Evolutionary conservation across 2,113 vertebrate genomes (phyloP), one percentile per base, ranked within the genome.

Genomic region (Galemys pyrenaicus): DNA sequence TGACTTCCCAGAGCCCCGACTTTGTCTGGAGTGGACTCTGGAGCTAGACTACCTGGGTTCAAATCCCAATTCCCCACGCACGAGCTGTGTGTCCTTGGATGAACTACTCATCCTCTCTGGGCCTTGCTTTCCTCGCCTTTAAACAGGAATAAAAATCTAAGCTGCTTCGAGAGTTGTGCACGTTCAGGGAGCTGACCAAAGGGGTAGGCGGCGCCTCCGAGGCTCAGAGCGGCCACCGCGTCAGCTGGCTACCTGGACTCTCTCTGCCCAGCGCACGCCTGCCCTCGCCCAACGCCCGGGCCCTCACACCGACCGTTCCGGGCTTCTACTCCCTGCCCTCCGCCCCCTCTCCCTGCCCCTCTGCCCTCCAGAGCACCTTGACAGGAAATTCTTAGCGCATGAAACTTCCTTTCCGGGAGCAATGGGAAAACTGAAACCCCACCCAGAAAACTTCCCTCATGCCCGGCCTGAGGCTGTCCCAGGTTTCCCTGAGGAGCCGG

Each of bases 321-420:
- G 62, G 12, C 26, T 51, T 35, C 30, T 1, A 2, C 74, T 74
- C 60, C 44, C 6, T 9, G 8, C 26, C 2, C 11, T 6, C 10
- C 12, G 17, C 37, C 10, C 11, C 37, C 54, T 19, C 10, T 26
- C 74, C 28, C 0, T 2, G 9, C 32, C n/a, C 35, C 17, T 10
- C 71, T 46, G 51, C 64, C 64, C 62, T 26, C 30, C 37, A 41
- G 60, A 83, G 58, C 49, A 35, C 94, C 85, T 87, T 28, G 24
- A 71, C 71, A 26, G 96, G 95, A 97, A 97, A 96, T 97, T 92
- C 96, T 88, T 87, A 30, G 37, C 87, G 71, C 78, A 68, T 96
- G 95, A 94, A 94, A 44, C 49, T 91, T 95, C 71, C 92, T 88
- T 93, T 93, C 95, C 77, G 6, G 95, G 82, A 87, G 41, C 0